Percentiles rank a stretch among this genome's conserved stretches.
Evolutionary conservation across 2,888 invertebrate species (phyloP).

Genomic region (Adelognathus sp.): DNA sequence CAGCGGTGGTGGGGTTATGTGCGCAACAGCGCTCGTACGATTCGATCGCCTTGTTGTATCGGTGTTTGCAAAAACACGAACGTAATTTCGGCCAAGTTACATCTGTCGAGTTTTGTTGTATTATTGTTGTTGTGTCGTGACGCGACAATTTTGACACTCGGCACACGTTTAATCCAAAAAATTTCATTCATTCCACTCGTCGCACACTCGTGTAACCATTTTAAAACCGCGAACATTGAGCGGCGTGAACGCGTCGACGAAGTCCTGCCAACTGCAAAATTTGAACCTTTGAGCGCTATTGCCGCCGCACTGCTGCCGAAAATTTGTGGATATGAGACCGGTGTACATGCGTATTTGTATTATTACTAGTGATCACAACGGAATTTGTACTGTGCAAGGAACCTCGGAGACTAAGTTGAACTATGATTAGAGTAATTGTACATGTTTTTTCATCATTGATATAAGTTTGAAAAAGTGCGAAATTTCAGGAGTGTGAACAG

Average conservation of each 20-base stretch:
- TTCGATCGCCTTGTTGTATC: background rate
- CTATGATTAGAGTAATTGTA: no score
- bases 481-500: no score
- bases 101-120: constrained; percentile 16
- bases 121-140: background rate
- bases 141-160: constrained; percentile 34
- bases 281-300: background rate
- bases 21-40: constrained; percentile 23
- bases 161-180: constrained; percentile 26
- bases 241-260: background rate
- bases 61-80: background rate
- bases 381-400: no score
- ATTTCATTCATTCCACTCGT: constrained; percentile 58
- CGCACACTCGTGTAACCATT: constrained; percentile 69
- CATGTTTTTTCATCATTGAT: no score
- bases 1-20: constrained; percentile 63
- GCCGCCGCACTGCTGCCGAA: no score
- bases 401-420: no score
- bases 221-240: constrained; percentile 68
- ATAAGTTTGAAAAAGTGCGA: no score
- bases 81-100: background rate
- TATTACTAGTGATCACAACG: no score
- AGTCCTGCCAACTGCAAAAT: constrained; percentile 20
- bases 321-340: no score
- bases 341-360: no score